Evolutionary conservation across 2,797 vertebrate genomes (phyloP).

Genomic region (Bradypodion pumilum): DNA sequence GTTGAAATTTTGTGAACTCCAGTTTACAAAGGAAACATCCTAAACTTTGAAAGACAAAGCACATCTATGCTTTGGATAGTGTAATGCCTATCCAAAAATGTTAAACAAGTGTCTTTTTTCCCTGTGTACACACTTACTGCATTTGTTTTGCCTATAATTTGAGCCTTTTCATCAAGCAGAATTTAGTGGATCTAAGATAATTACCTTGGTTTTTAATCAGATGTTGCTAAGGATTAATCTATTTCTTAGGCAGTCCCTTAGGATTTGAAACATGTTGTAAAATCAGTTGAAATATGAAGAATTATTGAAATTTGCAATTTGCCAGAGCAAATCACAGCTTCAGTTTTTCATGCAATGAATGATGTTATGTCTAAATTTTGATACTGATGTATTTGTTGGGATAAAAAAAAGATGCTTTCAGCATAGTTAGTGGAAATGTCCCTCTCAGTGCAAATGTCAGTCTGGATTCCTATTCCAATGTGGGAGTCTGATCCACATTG

Average conservation of each 20-base stretch:
- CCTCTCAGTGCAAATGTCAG: not conserved
- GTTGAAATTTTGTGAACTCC: not conserved
- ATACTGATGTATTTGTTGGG: not conserved
- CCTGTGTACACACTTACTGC: not conserved
- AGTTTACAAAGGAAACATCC: not conserved
- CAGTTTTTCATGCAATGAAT: not conserved
- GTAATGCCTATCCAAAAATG: not conserved
- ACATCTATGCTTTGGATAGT: not conserved
- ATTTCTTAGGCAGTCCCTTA: not conserved
- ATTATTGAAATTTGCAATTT: not conserved
- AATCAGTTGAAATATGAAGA: not conserved
- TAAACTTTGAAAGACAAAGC: not conserved
- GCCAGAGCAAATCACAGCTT: not conserved
- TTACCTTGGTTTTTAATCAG: no score
- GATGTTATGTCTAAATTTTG: not conserved
- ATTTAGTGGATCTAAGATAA: conserved; percentile 1
- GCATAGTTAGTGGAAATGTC: not conserved
- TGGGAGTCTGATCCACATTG: not conserved
- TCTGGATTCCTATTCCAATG: no score
- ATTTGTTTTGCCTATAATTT: conserved; percentile 17
- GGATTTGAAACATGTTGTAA: no score
- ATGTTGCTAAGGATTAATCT: not conserved
- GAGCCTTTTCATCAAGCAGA: conserved; percentile 23
- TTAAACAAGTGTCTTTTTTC: not conserved
- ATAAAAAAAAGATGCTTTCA: not conserved